These are phyloP conservation scores for Halictus ligatus DNA, from an alignment of 2,888 invertebrate species.

Conservation along the genomic window DNA sequence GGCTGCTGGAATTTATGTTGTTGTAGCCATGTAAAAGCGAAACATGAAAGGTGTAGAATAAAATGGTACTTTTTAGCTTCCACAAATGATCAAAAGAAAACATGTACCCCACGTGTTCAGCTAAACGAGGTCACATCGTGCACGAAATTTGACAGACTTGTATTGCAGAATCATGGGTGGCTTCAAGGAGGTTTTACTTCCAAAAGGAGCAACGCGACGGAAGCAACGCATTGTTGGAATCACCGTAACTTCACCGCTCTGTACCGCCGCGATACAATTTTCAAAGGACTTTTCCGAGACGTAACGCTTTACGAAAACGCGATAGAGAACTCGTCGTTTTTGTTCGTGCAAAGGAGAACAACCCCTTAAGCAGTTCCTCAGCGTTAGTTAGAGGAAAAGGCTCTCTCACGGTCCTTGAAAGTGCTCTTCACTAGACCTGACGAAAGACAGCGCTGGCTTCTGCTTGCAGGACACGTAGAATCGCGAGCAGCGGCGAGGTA, in stretches of 20 bases:
- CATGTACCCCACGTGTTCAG: no score
- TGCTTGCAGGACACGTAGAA: constrained; percentile 29
- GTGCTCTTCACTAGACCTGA: not conserved
- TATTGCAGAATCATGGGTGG: no score
- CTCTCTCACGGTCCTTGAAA: constrained; percentile 6
- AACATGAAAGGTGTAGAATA: no score
- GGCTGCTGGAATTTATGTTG: no score
- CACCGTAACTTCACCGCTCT: not conserved
- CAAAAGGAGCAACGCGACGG: no score
- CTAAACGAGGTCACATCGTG: no score
- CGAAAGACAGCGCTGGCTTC: constrained; percentile 18
- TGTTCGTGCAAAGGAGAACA: not conserved
- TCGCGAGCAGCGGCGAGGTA: not conserved
- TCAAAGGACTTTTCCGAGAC: not conserved
- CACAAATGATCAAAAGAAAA: no score
- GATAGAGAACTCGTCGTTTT: not conserved
- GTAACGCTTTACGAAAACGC: not conserved
- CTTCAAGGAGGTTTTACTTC: no score
- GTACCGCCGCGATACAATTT: not conserved
- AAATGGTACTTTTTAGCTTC: no score
- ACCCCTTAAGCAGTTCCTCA: not conserved
- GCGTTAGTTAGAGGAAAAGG: not conserved
- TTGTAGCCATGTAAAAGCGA: no score
- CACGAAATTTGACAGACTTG: no score
- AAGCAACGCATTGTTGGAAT: no score